Percentiles rank a stretch among this genome's conserved stretches.
These are phyloP conservation scores for Drosophila lini DNA, from an alignment of 1,140 invertebrate genomes.

Conservation along the genomic window DNA sequence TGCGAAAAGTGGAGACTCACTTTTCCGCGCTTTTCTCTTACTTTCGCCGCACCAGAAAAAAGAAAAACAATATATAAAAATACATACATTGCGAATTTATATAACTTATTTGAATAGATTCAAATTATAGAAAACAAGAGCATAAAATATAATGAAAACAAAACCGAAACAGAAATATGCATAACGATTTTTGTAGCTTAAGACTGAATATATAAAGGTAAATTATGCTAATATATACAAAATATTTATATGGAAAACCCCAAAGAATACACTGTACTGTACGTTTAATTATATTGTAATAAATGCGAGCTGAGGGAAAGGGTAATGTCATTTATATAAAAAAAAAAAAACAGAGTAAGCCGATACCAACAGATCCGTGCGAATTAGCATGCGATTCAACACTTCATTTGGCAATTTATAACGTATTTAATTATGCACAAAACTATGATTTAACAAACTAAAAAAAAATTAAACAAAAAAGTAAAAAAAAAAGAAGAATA, in stretches of 20 bases:
- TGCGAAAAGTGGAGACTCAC: neutral
- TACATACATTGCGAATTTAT: constrained; percentile 76
- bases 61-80: constrained; percentile 44
- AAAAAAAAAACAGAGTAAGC: constrained; percentile 22
- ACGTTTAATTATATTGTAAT: constrained; percentile 70
- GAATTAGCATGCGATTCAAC: constrained; percentile 49
- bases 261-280: constrained; percentile 55
- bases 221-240: constrained; percentile 76
- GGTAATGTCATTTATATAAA: constrained; percentile 74
- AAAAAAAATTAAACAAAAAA: constrained; percentile 11
- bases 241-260: constrained; percentile 34
- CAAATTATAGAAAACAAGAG: constrained; percentile 59
- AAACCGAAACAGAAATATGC: constrained; percentile 73
- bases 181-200: constrained; percentile 83
- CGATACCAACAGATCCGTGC: constrained; percentile 26
- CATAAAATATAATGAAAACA: constrained; percentile 30
- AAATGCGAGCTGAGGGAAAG: constrained; percentile 77
- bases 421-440: constrained; percentile 78
- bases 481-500: constrained; percentile 22
- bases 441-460: constrained; percentile 62
- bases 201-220: constrained; percentile 81
- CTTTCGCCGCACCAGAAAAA: constrained; percentile 55
- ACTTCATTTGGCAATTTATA: constrained; percentile 78
- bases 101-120: constrained; percentile 76
- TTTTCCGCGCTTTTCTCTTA: constrained; percentile 35